Evolutionary conservation across 2,888 invertebrate species (phyloP), one percentile per base, ranked within the genome.

Genomic region (Taphrorychus bicolor): DNA sequence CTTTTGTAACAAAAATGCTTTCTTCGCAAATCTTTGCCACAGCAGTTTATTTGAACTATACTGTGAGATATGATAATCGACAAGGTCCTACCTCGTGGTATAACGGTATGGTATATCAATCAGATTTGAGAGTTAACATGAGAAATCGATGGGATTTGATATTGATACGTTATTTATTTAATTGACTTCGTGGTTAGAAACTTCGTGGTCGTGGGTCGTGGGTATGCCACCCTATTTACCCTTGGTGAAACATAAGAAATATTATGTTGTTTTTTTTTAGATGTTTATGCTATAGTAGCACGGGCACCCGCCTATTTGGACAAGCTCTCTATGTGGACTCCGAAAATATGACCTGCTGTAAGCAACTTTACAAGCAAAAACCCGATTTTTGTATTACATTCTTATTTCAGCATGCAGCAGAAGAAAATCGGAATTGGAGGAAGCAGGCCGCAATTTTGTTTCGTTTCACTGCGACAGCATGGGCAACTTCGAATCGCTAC

Each of bases 401-500:
- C 11, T 45, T 14, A n/a, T n/a, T n/a, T n/a, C n/a, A 89, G 89
- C 87, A 51, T 90, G 90, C 78, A 90, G 89, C 76, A 83, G 88
- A 61, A 83, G 83, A 69, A 84, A 87, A 76, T 82, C 84, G 18
- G 86, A 87, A 72, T 74, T 89, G 64, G 83, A 85, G 76, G 79
- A 77, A 14, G 70, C 77, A 18, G 79, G 70, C n/a, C 80, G 84
- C 23, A 79, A 74, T 3, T 83, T 84, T 52, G 85, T 87, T 3
- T 86, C 87, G 2, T 81, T 91, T 16, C 91, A 91, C 77, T 91
- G 91, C 76, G 84, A 87, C 54, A 74, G 82, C 41, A 82, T 84
- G 73, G 91, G 91, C 18, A 89, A 90, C 81, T 91, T 86, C 77
- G 90, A 91, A 76, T 81, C 83, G 19, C 78, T 91, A 22, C 91